Conservation (phyloP, 2,797 vertebrate species). For the Chelidonichthys spinosus region DNA sequence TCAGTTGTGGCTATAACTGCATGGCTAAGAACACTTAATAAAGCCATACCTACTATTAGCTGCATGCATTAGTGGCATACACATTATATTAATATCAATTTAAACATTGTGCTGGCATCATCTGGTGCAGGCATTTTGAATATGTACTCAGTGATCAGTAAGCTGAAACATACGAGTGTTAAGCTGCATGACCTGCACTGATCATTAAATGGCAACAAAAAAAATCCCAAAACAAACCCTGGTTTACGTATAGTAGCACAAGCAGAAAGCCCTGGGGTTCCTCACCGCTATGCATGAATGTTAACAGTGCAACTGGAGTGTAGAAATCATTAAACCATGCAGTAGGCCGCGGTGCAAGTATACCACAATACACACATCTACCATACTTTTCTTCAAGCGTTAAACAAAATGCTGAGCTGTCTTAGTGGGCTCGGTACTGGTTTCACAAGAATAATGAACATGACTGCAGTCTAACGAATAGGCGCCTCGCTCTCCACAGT, state of each 20-base stretch:
- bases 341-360: not conserved
- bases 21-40: conserved; percentile 39
- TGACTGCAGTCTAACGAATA: not conserved
- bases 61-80: conserved; percentile 68
- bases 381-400: not conserved
- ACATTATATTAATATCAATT: conserved; percentile 30
- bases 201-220: conserved; percentile 32
- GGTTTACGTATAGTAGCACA: not conserved
- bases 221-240: conserved; percentile 5
- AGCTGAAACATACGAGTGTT: conserved; percentile 8
- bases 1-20: conserved; percentile 49
- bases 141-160: conserved; percentile 16
- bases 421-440: not conserved
- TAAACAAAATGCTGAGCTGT: not conserved
- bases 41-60: conserved; percentile 47
- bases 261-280: not conserved
- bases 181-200: not conserved
- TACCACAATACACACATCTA: not conserved
- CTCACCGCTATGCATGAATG: not conserved
- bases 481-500: too few relatives aligned
- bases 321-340: not conserved
- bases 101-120: conserved; percentile 43
- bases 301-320: conserved; percentile 8
- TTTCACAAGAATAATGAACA: conserved; percentile 29
- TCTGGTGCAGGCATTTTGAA: conserved; percentile 18